phyloP scores from a whole-genome alignment of 2,797 vertebrate species.

The Oceanodroma leucorhoa region DNA sequence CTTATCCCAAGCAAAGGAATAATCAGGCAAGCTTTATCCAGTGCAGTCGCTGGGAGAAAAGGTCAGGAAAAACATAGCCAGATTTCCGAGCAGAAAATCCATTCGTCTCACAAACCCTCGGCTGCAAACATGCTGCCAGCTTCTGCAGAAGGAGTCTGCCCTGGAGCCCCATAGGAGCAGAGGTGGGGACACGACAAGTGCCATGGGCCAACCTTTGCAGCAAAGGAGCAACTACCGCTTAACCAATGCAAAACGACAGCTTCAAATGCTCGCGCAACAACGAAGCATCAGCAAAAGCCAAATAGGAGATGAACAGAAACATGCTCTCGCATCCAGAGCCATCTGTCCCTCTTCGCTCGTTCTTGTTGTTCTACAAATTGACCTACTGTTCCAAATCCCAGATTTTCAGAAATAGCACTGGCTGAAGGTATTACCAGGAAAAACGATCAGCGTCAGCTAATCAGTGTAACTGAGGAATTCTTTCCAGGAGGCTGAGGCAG shows the following conservation, averaged over 20 bases:
- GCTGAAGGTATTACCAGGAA: conserved; percentile 37
- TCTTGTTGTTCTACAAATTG: conserved; percentile 46
- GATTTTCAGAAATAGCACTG: conserved; percentile 49
- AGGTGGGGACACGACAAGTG: background rate
- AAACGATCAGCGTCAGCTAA: conserved; percentile 4
- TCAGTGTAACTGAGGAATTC: background rate
- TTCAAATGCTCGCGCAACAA: background rate
- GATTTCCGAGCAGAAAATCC: background rate
- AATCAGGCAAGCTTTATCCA: background rate
- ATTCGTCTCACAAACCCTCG: background rate
- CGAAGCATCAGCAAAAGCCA: conserved; percentile 23
- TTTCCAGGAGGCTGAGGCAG: background rate
- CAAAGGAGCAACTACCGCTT: background rate
- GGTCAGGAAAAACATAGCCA: background rate
- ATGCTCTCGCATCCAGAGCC: conserved; percentile 13
- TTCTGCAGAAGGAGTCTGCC: background rate
- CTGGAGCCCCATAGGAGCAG: background rate
- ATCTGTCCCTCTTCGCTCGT: conserved; percentile 28
- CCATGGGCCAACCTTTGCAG: background rate
- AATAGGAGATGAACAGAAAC: conserved; percentile 44
- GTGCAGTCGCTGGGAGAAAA: background rate
- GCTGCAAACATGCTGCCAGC: background rate
- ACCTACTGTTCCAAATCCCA: conserved; percentile 65
- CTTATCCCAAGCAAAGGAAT: background rate
- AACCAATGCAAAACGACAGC: background rate